A percentile compares a stretch with the other conserved stretches of the same genome.
Evolutionary conservation across 2,888 invertebrate species (phyloP).

Genomic region (Mythimna vitellina): DNA sequence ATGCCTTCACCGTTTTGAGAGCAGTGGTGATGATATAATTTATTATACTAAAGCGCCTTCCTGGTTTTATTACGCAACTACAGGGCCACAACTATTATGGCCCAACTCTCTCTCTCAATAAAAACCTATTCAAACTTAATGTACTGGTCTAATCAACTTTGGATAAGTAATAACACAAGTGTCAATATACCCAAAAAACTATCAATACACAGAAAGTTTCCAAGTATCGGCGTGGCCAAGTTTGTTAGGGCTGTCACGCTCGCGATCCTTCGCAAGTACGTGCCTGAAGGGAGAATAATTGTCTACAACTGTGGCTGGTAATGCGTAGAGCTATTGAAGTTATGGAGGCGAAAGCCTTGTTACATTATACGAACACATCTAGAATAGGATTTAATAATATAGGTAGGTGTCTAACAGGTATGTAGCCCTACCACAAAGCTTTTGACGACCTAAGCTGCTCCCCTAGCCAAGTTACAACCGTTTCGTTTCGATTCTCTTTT

Average conservation of each 20-base stretch:
- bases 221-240: slow-evolving; percentile 21
- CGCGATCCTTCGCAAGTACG: slow-evolving; percentile 40
- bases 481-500: too few relatives aligned
- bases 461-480: too few relatives aligned
- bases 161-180: slow-evolving; percentile 11
- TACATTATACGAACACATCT: neutral
- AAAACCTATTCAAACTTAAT: neutral
- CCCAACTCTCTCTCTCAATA: neutral
- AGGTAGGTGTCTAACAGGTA: too few relatives aligned
- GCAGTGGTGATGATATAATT: too few relatives aligned
- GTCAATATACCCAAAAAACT: slow-evolving; percentile 28
- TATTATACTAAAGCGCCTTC: too few relatives aligned
- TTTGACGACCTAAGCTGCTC: too few relatives aligned
- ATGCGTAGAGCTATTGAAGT: neutral
- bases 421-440: too few relatives aligned
- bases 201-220: slow-evolving; percentile 27
- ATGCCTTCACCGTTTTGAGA: too few relatives aligned
- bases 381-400: too few relatives aligned
- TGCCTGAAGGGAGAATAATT: slow-evolving; percentile 41
- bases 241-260: slow-evolving; percentile 48
- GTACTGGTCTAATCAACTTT: neutral
- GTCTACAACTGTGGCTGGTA: slow-evolving; percentile 15
- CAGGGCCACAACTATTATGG: too few relatives aligned
- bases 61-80: too few relatives aligned
- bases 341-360: neutral